Evolutionary conservation across 2,113 vertebrate species (phyloP), one percentile per base, ranked within the genome.

Genomic region (Recurvirostra avosetta): DNA sequence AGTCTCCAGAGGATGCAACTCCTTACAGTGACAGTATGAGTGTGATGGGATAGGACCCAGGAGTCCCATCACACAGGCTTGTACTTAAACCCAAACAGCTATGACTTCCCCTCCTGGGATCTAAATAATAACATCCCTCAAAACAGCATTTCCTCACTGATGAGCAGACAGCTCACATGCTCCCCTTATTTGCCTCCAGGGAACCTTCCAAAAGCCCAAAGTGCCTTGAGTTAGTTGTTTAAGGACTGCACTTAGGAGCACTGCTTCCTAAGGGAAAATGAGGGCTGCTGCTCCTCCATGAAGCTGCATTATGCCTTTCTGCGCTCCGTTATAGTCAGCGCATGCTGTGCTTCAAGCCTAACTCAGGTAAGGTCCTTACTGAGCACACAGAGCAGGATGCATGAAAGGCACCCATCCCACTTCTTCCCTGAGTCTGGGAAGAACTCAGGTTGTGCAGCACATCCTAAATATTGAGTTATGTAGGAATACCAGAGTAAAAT

Each of bases 71-170:
- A 43, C 59, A 21, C 49, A 86, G 86, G 63, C 83, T n/a, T 12
- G 3, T 55, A 47, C 53, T 96, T 92, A 59, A 86, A 91, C 65
- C 58, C 40, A 27, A 94, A 32, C 76, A 89, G 93, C 93, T 55
- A 74, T 6, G 76, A 43, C 65, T 74, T 30, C 16, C 41, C 72
- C 96, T 81, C 91, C 38, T 84, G 86, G 89, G 95, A 94, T 26
- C 76, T 59, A 81, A 92, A 95, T 89, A 97, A 84, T 6, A 92
- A 78, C 91, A 94, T 61, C 65, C 92, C 92, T 93, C 86, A 75
- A 74, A 93, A 21, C 63, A 90, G 63, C 81, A 68, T 84, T 91
- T 94, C 85, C 85, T 88, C 50, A 5, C 71, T 75, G 84, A 95
- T 89, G 81, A 94, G 81, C 81, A 83, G 58, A 47, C 43, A 81